Base-by-base conservation (phyloP, 2,888 invertebrate genomes). In the Clostera curtula region DNA sequence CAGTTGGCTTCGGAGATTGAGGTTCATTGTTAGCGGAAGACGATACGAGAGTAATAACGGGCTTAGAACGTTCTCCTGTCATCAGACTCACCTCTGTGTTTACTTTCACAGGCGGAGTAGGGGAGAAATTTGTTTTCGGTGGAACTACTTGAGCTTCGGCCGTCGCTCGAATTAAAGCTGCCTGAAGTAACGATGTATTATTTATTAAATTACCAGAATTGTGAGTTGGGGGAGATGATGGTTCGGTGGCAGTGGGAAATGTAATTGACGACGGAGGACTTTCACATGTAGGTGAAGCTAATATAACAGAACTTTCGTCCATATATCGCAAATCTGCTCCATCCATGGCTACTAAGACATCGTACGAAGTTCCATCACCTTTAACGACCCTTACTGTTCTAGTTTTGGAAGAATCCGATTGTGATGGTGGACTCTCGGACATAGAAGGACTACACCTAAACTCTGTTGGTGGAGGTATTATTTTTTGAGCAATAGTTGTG, bases 241-340 rank as follows among this genome's bases (percentile, higher is more conserved):
- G 87, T 30, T 88, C 87, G 33, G 89, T 87, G 12, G 86, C 86
- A 20, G 86, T 86, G 10, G 86, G 84, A 40, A 86, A 86, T 34
- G 86, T 87, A 23, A 87, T 72, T 13, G 89, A 89, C 33, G 90
- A 89, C 6, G 91, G 90, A 21, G 92, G 90, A 56, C 91, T 93
- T 64, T 93, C 93, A 54, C 89, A 90, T 31, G 88, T 89, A 8
- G 93, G 93, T 38, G 93, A 92, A 30, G 92, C 89, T 32, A 93
- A 85, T 43, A 90, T 90, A 20, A 95, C 88, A 13, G 94, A 95
- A 67, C 95, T 95, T 63, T 96, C 95, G 63, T 96, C 96, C 95
- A 96, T 95, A 68, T 88, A 96, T 23, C 93, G 88, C 27, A 96
- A 76, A 70, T 96, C 95, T n/a, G 93, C 92, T 35, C 91, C 92